phyloP scores from a whole-genome alignment of 2,888 invertebrate species.

The Petrolisthes cinctipes region DNA sequence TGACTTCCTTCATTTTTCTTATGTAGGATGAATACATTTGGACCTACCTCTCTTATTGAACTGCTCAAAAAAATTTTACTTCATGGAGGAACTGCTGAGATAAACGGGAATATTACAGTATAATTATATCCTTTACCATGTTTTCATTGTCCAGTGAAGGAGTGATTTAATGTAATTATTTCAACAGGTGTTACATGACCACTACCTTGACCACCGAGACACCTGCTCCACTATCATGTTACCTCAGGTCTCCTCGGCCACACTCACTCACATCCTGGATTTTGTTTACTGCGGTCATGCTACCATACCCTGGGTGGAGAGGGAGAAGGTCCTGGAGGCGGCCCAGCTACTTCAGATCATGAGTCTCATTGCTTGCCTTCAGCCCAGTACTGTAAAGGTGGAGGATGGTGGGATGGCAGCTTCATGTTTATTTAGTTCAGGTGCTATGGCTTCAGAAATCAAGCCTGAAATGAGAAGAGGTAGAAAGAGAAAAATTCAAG shows the following conservation, averaged over 20 bases:
- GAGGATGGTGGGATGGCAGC: neutral
- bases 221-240: slow-evolving; percentile 20
- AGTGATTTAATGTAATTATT: neutral
- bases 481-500: slow-evolving; percentile 16
- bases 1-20: too few relatives aligned
- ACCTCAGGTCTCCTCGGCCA: slow-evolving; percentile 21
- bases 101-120: too few relatives aligned
- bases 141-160: too few relatives aligned
- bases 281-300: slow-evolving; percentile 32
- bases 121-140: too few relatives aligned
- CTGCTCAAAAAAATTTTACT: too few relatives aligned
- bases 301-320: slow-evolving; percentile 11
- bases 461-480: slow-evolving; percentile 13
- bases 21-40: too few relatives aligned
- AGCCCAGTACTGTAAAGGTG: neutral
- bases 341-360: slow-evolving; percentile 33
- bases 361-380: slow-evolving; percentile 12
- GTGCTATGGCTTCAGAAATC: neutral
- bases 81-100: too few relatives aligned
- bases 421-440: neutral
- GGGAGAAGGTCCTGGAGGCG: slow-evolving; percentile 33
- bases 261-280: slow-evolving; percentile 33
- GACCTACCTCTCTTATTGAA: too few relatives aligned
- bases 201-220: slow-evolving; percentile 32
- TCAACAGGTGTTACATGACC: slow-evolving; percentile 40